Conservation (phyloP, 2,888 invertebrate species). For the Frankliniella intonsa region DNA sequence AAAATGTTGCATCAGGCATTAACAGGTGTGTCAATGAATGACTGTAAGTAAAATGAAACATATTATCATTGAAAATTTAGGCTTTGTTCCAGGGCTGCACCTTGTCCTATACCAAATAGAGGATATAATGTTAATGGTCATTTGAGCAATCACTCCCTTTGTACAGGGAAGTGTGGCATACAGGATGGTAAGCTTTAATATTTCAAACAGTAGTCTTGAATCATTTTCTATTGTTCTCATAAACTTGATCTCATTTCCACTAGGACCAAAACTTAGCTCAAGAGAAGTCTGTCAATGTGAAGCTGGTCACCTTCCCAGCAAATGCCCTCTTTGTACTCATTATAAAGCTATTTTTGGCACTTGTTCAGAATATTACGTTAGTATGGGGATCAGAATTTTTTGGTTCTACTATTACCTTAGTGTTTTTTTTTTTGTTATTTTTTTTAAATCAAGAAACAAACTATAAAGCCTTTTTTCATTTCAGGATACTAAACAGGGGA, state of each 20-base stretch:
- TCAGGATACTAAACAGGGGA: not conserved
- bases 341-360: not conserved
- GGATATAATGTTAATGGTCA: not conserved
- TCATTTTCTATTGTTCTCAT: not conserved
- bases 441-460: no score
- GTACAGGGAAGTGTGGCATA: constrained; percentile 6
- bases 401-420: no score
- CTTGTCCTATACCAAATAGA: not conserved
- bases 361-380: not conserved
- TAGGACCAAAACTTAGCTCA: not conserved
- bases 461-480: no score
- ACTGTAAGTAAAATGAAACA: not conserved
- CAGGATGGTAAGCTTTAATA: not conserved
- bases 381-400: not conserved
- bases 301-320: not conserved
- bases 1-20: not conserved
- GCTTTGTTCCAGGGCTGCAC: not conserved
- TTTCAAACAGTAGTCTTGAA: not conserved
- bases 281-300: not conserved
- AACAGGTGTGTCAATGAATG: not conserved
- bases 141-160: not conserved
- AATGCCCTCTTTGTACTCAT: not conserved
- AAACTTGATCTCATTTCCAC: not conserved
- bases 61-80: not conserved
- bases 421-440: no score